Evolutionary conservation across 2,888 invertebrate species (phyloP).

Genomic region (Tenthredo amoena): DNA sequence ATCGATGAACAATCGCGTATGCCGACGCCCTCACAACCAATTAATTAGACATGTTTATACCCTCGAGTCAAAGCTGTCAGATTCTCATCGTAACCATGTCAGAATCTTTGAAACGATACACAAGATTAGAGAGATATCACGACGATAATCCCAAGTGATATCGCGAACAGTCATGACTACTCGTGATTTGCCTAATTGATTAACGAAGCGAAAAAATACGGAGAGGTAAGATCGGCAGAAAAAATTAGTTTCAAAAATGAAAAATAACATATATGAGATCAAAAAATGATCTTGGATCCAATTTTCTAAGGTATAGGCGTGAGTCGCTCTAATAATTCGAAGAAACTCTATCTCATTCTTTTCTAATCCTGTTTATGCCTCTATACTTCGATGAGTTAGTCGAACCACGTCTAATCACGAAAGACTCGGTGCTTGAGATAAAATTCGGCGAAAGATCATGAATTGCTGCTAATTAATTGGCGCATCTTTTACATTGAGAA

Average conservation of each 20-base stretch:
- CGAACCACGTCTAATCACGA: not conserved
- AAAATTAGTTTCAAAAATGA: not conserved
- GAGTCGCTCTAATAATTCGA: not conserved
- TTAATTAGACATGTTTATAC: not conserved
- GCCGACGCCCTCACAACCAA: not conserved
- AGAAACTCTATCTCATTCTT: not conserved
- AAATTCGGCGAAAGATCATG: not conserved
- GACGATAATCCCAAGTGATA: constrained; percentile 26
- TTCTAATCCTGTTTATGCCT: not conserved
- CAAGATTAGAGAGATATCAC: not conserved
- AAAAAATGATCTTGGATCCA: too few species aligned
- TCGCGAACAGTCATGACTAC: not conserved
- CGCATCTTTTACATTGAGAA: not conserved
- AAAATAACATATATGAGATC: not conserved
- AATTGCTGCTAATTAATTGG: not conserved
- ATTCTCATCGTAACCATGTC: not conserved
- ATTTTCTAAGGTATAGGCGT: not conserved
- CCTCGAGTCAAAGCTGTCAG: not conserved
- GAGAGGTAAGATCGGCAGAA: not conserved
- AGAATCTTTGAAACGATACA: constrained; percentile 5
- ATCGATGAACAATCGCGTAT: not conserved
- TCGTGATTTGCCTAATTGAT: not conserved
- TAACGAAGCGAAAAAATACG: not conserved
- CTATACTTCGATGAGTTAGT: not conserved
- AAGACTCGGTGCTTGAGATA: not conserved